Conservation (phyloP, 2,113 vertebrate species). For the Cranoglanis bouderius region DNA sequence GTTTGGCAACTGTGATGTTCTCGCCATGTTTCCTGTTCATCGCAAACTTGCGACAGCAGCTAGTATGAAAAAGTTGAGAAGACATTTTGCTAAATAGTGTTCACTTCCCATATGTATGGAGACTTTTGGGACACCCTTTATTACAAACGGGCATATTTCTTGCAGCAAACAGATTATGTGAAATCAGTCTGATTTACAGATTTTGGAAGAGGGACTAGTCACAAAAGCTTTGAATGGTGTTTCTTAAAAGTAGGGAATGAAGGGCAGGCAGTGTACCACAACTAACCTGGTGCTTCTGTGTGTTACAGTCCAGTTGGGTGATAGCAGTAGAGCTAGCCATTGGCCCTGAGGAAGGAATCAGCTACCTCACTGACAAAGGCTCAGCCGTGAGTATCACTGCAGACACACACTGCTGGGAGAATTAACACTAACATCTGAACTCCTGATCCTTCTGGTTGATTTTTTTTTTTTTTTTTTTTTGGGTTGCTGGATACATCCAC, state of each 20-base stretch:
- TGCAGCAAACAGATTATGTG: neutral
- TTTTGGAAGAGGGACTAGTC: no score
- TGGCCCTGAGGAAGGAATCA: constrained; percentile 97
- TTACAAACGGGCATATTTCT: neutral
- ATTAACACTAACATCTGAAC: neutral
- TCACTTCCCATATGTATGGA: no score
- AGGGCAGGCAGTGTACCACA: neutral
- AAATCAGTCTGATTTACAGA: neutral
- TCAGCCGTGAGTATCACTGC: constrained; percentile 82
- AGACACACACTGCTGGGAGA: no score
- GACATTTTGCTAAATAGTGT: no score
- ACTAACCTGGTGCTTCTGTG: constrained; percentile 20
- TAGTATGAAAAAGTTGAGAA: no score
- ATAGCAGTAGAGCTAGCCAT: constrained; percentile 97
- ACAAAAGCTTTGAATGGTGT: neutral
- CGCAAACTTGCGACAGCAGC: no score
- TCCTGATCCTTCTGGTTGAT: neutral
- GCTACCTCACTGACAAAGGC: constrained; percentile 98
- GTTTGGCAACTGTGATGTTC: no score
- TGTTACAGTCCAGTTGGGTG: constrained; percentile 91
- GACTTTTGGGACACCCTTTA: no score
- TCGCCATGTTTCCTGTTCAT: no score
- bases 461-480: neutral
- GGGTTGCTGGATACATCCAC: neutral
- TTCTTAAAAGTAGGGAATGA: neutral